These are phyloP conservation scores for Idaea straminata DNA, from an alignment of 2,888 invertebrate genomes.

Conservation along the genomic window DNA sequence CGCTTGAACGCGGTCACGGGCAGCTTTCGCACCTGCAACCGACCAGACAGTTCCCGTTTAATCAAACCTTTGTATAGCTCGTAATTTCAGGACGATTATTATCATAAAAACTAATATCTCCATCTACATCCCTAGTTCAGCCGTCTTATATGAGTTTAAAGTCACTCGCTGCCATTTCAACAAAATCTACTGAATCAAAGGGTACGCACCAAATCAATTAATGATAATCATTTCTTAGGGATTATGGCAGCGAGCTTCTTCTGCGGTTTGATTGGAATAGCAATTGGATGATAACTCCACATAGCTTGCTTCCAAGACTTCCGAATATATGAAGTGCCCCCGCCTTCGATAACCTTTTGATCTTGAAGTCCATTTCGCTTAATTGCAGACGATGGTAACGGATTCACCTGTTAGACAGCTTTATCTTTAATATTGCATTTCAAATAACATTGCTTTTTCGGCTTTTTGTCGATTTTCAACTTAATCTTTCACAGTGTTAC, in stretches of 20 bases:
- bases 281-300: slow-evolving; percentile 53
- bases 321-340: slow-evolving; percentile 63
- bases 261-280: slow-evolving; percentile 53
- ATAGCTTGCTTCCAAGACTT: slow-evolving; percentile 56
- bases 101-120: background rate
- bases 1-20: slow-evolving; percentile 72
- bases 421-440: slow-evolving; percentile 20
- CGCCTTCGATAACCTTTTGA: slow-evolving; percentile 58
- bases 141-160: background rate
- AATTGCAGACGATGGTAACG: slow-evolving; percentile 63
- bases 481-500: slow-evolving; percentile 17
- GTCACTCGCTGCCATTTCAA: slow-evolving; percentile 13
- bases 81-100: slow-evolving; percentile 20
- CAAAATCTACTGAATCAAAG: slow-evolving; percentile 22
- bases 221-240: slow-evolving; percentile 45
- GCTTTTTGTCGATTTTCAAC: slow-evolving; percentile 10
- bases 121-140: background rate
- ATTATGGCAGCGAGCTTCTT: slow-evolving; percentile 58
- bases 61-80: slow-evolving; percentile 24
- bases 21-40: slow-evolving; percentile 67
- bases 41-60: slow-evolving; percentile 56
- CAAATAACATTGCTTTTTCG: background rate
- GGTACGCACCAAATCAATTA: slow-evolving; percentile 43
- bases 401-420: slow-evolving; percentile 53
- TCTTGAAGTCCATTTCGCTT: slow-evolving; percentile 72